Evolutionary conservation across 2,797 vertebrate species (phyloP).

Genomic region (Poecilia wingei): DNA sequence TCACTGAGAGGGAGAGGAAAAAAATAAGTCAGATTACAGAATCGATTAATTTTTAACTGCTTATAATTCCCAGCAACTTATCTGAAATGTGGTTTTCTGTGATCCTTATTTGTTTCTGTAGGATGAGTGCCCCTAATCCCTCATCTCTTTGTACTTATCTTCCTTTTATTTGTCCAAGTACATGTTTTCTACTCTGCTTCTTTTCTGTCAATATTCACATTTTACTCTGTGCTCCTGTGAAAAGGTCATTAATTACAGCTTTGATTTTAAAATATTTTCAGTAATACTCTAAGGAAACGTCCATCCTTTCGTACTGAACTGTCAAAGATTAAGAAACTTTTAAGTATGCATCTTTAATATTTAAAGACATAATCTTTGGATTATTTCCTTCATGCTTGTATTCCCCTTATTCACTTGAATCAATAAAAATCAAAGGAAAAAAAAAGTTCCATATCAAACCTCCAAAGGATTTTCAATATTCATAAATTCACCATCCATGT

Average conservation of each 20-base stretch:
- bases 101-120: conserved; percentile 18
- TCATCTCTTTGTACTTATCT: conserved; percentile 3
- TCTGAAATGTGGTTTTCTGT: conserved; percentile 8
- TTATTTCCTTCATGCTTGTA: background rate
- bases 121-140: conserved; percentile 11
- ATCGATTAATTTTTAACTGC: conserved; percentile 44
- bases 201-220: conserved; percentile 24
- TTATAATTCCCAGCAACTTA: conserved; percentile 3
- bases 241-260: conserved; percentile 37
- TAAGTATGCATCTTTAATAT: background rate
- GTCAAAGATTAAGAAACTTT: background rate
- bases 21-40: conserved; percentile 50
- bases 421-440: background rate
- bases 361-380: background rate
- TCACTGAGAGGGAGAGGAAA: conserved; percentile 38
- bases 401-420: background rate
- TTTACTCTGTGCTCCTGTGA: conserved; percentile 27
- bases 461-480: background rate
- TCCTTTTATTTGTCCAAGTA: background rate
- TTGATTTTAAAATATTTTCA: conserved; percentile 6
- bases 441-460: background rate
- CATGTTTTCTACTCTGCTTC: background rate
- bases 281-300: background rate
- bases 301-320: background rate
- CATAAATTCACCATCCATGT: background rate